Percentiles rank a stretch among this genome's conserved stretches.
These are phyloP conservation scores for Acanthosoma haemorrhoidale DNA, from an alignment of 2,888 invertebrate genomes.

Conservation along the genomic window DNA sequence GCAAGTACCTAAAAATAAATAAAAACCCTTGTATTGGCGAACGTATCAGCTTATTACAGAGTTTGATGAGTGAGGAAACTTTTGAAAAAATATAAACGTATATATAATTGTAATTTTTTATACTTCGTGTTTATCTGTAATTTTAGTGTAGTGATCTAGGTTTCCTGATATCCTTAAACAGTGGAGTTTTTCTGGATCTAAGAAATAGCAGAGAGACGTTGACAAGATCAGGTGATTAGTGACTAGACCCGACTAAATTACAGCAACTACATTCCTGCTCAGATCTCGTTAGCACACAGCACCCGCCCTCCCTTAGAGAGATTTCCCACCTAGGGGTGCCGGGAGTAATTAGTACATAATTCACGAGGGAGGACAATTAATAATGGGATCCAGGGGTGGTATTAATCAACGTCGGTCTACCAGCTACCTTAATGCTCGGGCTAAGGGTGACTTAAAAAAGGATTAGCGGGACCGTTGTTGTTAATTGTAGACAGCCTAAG, in stretches of 20 bases:
- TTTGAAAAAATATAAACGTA: too few species aligned
- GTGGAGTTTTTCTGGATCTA: too few species aligned
- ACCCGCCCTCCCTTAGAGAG: conserved; percentile 20
- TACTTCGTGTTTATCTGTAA: too few species aligned
- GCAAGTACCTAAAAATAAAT: too few species aligned
- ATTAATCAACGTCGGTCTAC: conserved; percentile 39
- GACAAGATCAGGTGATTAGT: conserved; percentile 11
- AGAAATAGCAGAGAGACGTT: too few species aligned
- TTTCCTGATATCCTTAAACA: too few species aligned
- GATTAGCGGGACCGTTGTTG: conserved; percentile 18
- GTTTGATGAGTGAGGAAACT: too few species aligned
- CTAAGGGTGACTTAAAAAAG: conserved; percentile 25
- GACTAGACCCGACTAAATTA: neutral
- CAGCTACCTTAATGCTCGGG: neutral
- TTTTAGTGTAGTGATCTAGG: too few species aligned
- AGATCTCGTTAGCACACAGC: conserved; percentile 20
- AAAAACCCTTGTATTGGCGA: too few species aligned
- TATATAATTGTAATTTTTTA: too few species aligned
- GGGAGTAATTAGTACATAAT: conserved; percentile 53
- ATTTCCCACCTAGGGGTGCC: conserved; percentile 36
- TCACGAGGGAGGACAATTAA: conserved; percentile 51
- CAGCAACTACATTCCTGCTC: neutral
- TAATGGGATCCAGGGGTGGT: conserved; percentile 44
- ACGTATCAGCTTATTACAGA: too few species aligned
- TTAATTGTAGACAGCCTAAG: conserved; percentile 5